Conservation (phyloP, 2,797 vertebrate species). For the Zenarchopterus dispar region DNA sequence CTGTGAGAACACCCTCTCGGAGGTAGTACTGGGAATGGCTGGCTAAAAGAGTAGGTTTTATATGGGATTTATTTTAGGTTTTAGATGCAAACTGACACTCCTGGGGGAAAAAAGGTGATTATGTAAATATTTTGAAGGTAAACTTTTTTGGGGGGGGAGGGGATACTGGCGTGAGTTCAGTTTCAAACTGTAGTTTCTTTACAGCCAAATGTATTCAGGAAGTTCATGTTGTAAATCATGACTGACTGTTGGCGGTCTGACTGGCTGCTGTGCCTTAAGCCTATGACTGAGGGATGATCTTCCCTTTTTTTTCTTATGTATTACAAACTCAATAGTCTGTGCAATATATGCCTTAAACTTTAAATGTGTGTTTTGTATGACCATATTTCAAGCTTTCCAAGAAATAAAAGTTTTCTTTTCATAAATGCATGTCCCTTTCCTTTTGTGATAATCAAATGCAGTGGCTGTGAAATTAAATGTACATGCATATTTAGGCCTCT, state of each 20-base stretch:
- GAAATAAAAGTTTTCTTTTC: conserved; percentile 84
- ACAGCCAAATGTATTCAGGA: conserved; percentile 73
- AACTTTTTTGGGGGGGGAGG: conserved; percentile 47
- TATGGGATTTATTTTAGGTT: conserved; percentile 52
- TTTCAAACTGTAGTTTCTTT: conserved; percentile 65
- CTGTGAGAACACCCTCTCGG: conserved; percentile 58
- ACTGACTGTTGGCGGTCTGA: conserved; percentile 73
- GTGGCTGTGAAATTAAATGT: too few relatives aligned
- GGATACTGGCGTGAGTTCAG: conserved; percentile 67
- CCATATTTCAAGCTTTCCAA: conserved; percentile 72
- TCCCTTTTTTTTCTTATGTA: conserved; percentile 49
- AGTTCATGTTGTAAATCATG: conserved; percentile 64
- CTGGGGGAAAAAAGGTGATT: conserved; percentile 60
- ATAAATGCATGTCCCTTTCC: conserved; percentile 3
- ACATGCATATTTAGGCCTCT: too few relatives aligned
- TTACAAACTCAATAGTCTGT: conserved; percentile 82
- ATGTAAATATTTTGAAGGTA: conserved; percentile 72
- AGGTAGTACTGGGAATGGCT: conserved; percentile 65
- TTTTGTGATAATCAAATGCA: background rate
- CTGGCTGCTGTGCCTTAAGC: conserved; percentile 85
- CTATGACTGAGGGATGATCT: conserved; percentile 69
- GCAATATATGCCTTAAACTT: conserved; percentile 87
- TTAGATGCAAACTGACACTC: conserved; percentile 63
- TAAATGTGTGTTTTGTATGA: conserved; percentile 83
- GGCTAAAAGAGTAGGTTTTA: conserved; percentile 43